Evolutionary conservation across 2,888 invertebrate genomes (phyloP), one percentile per base, ranked within the genome.

Genomic region (Lasioglossum leucozonium): DNA sequence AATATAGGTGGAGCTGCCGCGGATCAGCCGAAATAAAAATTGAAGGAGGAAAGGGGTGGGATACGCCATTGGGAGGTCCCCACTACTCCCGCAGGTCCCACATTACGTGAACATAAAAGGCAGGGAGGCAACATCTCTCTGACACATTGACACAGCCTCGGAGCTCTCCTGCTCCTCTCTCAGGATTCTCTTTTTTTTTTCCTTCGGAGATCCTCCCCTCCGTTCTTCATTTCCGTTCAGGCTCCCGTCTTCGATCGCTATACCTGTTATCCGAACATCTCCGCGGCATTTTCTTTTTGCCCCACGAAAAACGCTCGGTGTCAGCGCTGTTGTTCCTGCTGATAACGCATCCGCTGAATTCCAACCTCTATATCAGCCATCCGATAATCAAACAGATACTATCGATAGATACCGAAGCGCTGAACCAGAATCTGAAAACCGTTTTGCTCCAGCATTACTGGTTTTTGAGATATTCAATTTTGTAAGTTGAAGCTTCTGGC

Each of bases 51-150:
- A 62, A 62, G 30, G 62, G 62, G 6, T 62, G 62, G 30, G 16
- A 62, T 62, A 62, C 62, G 62, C 62, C 62, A 62, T 16, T 62
- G 62, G 30, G 26, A 62, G 62, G 2, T 2, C 62, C 62, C 62
- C 62, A 62, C 62, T 62, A 5, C 30, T 13, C 65, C 90, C 47
- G 62, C 65, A 86, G 88, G 85, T 84, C 89, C 88, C 89, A 87
- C 86, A 87, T 90, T 89, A 88, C 88, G 89, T 89, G 92, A 90
- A 93, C 93, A 92, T 93, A 93, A 93, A 93, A 93, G 93, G 93
- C 86, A 91, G 88, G 86, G 82, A 82, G 81, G 90, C 86, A n/a
- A n/a, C 86, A 88, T 79, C 88, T 89, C 89, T 91, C 92, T 92
- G 92, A 92, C 92, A 91, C 92, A 91, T 91, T 91, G 92, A 91